Base-by-base conservation (phyloP, 2,113 vertebrate genomes). In the Ceyx margarethae region DNA sequence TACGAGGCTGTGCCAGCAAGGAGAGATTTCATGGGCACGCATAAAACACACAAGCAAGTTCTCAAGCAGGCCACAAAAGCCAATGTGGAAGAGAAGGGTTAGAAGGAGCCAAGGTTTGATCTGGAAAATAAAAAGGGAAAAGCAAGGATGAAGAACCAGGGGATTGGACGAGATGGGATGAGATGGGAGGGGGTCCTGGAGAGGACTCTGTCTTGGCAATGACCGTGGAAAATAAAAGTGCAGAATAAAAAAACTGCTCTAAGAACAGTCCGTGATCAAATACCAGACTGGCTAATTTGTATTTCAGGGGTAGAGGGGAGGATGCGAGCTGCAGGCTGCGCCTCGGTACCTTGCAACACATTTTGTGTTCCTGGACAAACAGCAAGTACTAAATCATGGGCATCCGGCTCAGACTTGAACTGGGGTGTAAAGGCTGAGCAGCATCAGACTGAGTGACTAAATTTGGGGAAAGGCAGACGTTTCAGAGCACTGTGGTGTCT, bases 201-300 rank as follows among this genome's bases (percentile, higher is more conserved):
- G 96, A 97, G 96, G 96, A 96, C 96, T 97, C 89, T 91, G 91
- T 84, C 93, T 97, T 98, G 98, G 97, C 97, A 97, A 90, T 68
- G 92, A 82, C 83, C 87, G 10, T 96, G 97, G 98, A 98, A 98
- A 98, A 98, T 97, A 95, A 96, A 98, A 98, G 96, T 96, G 90
- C 92, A 95, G 96, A 96, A 95, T 97, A 95, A 97, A 96, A 48
- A 96, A 95, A 82, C 80, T 91, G 92, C 93, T 90, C 81, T 95
- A 94, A 97, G 96, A 97, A 93, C 97, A 92, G 95, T 85, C 93
- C 85, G 6, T 95, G 96, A 96, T 95, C 82, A 92, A 94, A 93
- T 95, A 97, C 97, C 98, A 98, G 96, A 89, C 89, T 88, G 95
- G 92, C 89, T 97, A 97, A 97, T 97, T 97, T 94, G 95, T 96